A percentile compares a stretch with the other conserved stretches of the same genome.
Conservation (phyloP, 2,888 invertebrate species). For the Chrysotoxum bicinctum region DNA sequence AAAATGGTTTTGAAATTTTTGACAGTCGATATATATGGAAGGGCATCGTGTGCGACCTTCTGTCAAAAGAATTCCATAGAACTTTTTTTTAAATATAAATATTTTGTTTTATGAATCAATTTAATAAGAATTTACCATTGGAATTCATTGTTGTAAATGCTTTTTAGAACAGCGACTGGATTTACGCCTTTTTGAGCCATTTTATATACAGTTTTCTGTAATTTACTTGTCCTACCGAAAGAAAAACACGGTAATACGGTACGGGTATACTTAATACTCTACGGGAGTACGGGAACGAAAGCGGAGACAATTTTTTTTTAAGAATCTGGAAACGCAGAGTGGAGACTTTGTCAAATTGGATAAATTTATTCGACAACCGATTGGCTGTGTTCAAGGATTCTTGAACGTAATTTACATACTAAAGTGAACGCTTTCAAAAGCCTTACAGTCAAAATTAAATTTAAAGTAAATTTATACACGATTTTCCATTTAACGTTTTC, state of each 20-base stretch:
- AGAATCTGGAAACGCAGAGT: background rate
- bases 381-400: conserved; percentile 20
- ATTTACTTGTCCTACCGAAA: background rate
- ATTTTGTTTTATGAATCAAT: background rate
- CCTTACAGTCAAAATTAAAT: too few species aligned
- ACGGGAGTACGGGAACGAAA: too few species aligned
- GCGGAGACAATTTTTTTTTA: too few species aligned
- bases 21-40: conserved; percentile 8
- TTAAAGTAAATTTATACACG: too few species aligned
- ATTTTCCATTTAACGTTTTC: too few species aligned
- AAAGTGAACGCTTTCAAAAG: too few species aligned
- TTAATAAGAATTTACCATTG: conserved; percentile 86
- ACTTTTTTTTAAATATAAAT: background rate
- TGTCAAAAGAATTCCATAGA: conserved; percentile 23
- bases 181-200: conserved; percentile 84
- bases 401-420: too few species aligned
- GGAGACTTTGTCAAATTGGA: conserved; percentile 30
- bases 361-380: background rate
- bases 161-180: conserved; percentile 84
- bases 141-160: conserved; percentile 88
- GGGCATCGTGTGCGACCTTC: conserved; percentile 14
- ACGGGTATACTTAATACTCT: background rate
- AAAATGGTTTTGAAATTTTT: conserved; percentile 16
- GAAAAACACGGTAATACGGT: background rate
- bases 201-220: conserved; percentile 76